These are phyloP conservation scores for Ariolimax columbianus DNA, from an alignment of 2,888 invertebrate genomes.

Conservation along the genomic window DNA sequence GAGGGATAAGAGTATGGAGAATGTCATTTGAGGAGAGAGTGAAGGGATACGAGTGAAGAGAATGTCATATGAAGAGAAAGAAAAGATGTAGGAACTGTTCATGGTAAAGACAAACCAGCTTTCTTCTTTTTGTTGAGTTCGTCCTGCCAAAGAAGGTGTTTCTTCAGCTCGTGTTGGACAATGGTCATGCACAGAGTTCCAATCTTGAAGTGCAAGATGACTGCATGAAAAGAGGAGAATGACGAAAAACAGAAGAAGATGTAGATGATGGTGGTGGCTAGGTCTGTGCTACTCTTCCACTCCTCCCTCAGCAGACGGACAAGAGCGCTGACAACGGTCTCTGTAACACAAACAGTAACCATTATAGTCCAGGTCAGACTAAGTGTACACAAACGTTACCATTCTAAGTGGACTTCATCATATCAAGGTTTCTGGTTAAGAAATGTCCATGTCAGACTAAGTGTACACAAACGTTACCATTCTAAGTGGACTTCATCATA, in stretches of 20 bases:
- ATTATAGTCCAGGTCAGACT: too few species aligned
- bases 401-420: too few species aligned
- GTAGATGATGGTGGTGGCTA: constrained; percentile 97
- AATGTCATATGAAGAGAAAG: background rate
- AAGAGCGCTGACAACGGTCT: constrained; percentile 95
- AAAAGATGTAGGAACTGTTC: background rate
- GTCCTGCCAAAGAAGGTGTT: constrained; percentile 92
- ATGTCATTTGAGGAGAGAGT: background rate
- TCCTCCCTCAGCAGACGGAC: constrained; percentile 97
- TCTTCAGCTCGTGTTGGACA: constrained; percentile 93
- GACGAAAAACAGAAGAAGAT: constrained; percentile 98
- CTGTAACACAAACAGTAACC: constrained; percentile 73
- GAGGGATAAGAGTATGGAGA: background rate
- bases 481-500: too few species aligned
- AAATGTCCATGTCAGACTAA: too few species aligned
- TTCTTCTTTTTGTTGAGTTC: constrained; percentile 78
- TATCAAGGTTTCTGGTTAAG: too few species aligned
- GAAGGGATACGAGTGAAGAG: background rate
- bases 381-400: too few species aligned
- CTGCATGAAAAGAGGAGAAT: constrained; percentile 95
- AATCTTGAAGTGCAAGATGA: constrained; percentile 95
- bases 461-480: too few species aligned
- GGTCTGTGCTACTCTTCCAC: constrained; percentile 94
- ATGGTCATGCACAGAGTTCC: constrained; percentile 98
- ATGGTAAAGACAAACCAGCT: too few species aligned